Evolutionary conservation across 2,797 vertebrate species (phyloP), one percentile per base, ranked within the genome.

Genomic region (Artibeus lituratus): DNA sequence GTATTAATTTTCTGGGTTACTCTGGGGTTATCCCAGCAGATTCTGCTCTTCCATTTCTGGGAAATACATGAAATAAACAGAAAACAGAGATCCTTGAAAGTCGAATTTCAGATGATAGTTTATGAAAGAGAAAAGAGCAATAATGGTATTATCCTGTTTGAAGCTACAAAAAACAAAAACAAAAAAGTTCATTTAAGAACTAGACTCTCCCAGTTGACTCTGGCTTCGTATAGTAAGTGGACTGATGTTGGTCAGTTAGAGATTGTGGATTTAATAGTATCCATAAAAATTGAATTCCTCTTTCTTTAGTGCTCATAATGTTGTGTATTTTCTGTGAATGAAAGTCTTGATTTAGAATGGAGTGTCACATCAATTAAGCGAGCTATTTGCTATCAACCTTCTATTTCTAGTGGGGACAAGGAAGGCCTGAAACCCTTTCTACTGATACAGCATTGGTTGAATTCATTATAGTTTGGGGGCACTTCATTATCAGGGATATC

Each of bases 221-320:
- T 57, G 3, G 10, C 55, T 96, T 96, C 94, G 14, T 80, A n/a
- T 35, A 78, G 49, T 67, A 47, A 84, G 49, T 81, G 35, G 92
- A 96, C 70, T 94, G 10, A 47, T 77, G 22, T 57, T 81, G 70
- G 44, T 93, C 49, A 94, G 0, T 78, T 90, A 94, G 53, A 85
- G 12, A 84, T 85, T 91, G 49, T 19, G 8, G 6, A 69, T 86
- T 94, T 92, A 83, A 86, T 24, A 69, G 62, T 86, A 91, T 67
- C 53, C 29, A 32, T 91, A 42, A 96, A 95, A 55, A 87, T 44
- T 24, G 19, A 49, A 67, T 57, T 83, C 21, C 2, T 72, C 26
- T 76, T 90, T 53, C 84, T 81, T 62, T 72, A 69, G 21, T 72
- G 21, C 26, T 96, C 26, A 87, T 7, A 85, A 57, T 84, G 35